Percentiles rank a stretch among this genome's conserved stretches.
phyloP scores from a whole-genome alignment of 2,113 vertebrate species.

The Chascanopsetta lugubris region DNA sequence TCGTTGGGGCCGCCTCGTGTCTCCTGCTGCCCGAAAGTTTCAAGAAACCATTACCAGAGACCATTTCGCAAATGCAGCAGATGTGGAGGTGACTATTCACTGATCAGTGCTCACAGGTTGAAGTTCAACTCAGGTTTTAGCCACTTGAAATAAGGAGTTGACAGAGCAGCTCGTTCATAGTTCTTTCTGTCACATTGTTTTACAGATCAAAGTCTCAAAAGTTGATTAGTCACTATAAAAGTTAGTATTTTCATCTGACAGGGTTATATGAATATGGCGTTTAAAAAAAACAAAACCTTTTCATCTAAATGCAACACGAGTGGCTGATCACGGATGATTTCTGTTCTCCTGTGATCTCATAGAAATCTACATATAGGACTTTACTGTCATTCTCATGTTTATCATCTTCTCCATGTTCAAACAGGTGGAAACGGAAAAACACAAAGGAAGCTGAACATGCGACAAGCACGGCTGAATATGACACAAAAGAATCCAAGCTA shows the following conservation, averaged over 20 bases:
- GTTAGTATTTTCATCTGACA: no score
- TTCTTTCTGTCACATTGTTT: background rate
- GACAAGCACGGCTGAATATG: background rate
- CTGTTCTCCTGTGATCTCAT: background rate
- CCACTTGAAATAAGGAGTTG: background rate
- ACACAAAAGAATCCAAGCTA: conserved; percentile 43
- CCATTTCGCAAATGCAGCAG: conserved; percentile 84
- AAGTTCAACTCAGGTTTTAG: background rate
- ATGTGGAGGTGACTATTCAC: conserved; percentile 81
- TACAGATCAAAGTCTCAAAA: background rate
- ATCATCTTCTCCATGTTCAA: conserved; percentile 18
- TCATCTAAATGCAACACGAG: no score
- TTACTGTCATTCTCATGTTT: background rate
- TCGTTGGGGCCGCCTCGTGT: conserved; percentile 82
- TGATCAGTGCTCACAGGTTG: background rate
- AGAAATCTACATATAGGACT: background rate
- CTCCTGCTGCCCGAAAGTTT: conserved; percentile 87
- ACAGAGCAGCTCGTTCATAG: background rate
- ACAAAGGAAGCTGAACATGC: conserved; percentile 11
- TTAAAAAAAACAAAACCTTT: no score
- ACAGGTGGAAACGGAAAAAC: conserved; percentile 39
- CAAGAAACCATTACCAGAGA: conserved; percentile 83
- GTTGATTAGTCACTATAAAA: no score
- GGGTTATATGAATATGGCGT: no score
- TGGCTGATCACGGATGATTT: no score